Evolutionary conservation across 2,113 vertebrate species (phyloP).

Genomic region (Butorides virescens): DNA sequence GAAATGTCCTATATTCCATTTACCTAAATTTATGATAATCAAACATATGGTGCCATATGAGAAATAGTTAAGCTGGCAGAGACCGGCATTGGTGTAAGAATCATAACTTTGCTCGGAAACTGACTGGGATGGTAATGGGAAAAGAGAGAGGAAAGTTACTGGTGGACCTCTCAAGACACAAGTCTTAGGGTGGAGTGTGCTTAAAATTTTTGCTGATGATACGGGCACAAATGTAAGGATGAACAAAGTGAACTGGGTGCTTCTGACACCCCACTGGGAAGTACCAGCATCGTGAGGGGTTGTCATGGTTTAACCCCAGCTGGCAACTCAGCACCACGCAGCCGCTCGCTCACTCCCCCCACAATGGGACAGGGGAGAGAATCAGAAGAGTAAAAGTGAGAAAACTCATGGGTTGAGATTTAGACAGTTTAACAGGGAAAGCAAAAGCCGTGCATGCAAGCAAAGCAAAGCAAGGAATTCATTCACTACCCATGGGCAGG

Average conservation of each 20-base stretch:
- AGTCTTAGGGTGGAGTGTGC: not conserved
- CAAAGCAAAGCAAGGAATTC: too few relatives aligned
- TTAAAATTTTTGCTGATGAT: not conserved
- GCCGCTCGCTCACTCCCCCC: too few relatives aligned
- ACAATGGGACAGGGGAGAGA: too few relatives aligned
- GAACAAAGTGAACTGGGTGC: not conserved
- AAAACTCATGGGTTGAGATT: too few relatives aligned
- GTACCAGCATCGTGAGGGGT: not conserved
- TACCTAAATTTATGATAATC: not conserved
- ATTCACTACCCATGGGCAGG: too few relatives aligned
- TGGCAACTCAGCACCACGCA: too few relatives aligned
- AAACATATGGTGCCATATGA: not conserved
- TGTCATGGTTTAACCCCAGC: too few relatives aligned
- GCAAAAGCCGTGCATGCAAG: too few relatives aligned
- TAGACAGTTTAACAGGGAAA: too few relatives aligned
- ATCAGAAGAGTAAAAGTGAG: too few relatives aligned
- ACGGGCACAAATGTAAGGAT: not conserved
- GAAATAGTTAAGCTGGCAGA: not conserved
- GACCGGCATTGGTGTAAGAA: rapidly evolving
- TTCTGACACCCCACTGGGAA: not conserved
- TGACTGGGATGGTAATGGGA: not conserved
- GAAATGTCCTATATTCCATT: not conserved
- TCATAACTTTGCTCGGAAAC: not conserved
- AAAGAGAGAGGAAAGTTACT: not conserved
- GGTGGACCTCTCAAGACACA: not conserved